phyloP scores from a whole-genome alignment of 2,113 vertebrate species.

The Drymodes brunneopygia region DNA sequence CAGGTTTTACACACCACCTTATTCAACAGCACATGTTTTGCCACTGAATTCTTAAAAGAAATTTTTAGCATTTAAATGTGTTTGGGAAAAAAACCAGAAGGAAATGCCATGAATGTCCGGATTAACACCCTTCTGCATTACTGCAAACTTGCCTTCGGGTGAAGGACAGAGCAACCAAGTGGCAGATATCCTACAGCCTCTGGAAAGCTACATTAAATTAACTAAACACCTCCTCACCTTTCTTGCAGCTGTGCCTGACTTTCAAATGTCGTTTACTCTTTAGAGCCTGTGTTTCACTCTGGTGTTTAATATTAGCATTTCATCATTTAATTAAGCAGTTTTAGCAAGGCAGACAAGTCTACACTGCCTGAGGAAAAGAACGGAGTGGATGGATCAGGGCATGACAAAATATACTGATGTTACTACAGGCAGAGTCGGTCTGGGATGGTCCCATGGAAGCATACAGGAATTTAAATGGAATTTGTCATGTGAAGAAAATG shows the following conservation, averaged over 20 bases:
- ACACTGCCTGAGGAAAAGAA: background rate
- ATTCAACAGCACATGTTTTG: rapidly evolving
- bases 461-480: background rate
- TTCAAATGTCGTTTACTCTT: background rate
- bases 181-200: background rate
- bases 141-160: background rate
- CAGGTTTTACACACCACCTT: background rate
- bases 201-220: background rate
- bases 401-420: background rate
- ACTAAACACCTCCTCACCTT: background rate
- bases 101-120: background rate
- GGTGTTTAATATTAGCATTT: background rate
- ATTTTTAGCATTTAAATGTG: background rate
- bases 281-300: background rate
- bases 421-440: background rate
- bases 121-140: background rate
- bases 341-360: background rate
- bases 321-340: background rate
- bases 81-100: background rate
- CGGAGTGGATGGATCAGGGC: background rate
- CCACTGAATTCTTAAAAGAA: background rate
- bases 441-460: background rate
- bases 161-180: background rate
- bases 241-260: background rate
- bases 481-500: background rate